Base-by-base conservation (phyloP, 2,113 vertebrate genomes). In the Centrocercus urophasianus region DNA sequence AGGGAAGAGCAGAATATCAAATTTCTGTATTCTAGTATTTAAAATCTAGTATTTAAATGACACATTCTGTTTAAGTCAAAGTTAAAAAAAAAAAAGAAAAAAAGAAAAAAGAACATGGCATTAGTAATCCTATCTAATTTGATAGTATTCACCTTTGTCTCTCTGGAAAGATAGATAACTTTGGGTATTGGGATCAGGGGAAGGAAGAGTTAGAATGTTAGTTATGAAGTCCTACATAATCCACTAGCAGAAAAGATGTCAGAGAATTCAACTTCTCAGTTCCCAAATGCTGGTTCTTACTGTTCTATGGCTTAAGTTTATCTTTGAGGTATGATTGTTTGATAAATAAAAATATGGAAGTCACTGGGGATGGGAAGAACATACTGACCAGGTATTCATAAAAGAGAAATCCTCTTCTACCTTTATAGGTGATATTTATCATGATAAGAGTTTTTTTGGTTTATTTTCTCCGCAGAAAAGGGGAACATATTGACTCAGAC, bases 401-500 rank as follows among this genome's bases (percentile, higher is more conserved):
- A 79, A 19, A 67, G 32, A 86, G 70, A 95, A 95, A 89, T 52
- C 0, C 2, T 89, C 15, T 79, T 87, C 52, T 86, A 22, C 61
- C 14, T 61, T 78, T 72, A 93, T 21, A 82, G 28, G 75, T 45
- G 16, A 34, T 45, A 89, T 25, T 87, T 79, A 59, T 66, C 72
- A 79, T 70, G 75, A 67, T 30, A 42, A 56, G 30, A 27, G 50
- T 97, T 93, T 91, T 89, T 79, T 90, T 57, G 16, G 48, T 90
- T 42, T 90, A 20, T n/a, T 86, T 89, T 83, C 66, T 89, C 52
- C 18, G 9, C 45, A 86, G 76, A 92, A 96, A 86, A 93, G 84
- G 61, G 30, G 45, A 97, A 95, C 80, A 80, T 71, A 80, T 93
- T 96, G 80, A 86, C 74, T 91, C 63, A 83, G 79, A 86, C 72